A percentile compares a stretch with the other conserved stretches of the same genome.
phyloP scores from a whole-genome alignment of 2,888 invertebrate genomes.

The Craniophora ligustri region DNA sequence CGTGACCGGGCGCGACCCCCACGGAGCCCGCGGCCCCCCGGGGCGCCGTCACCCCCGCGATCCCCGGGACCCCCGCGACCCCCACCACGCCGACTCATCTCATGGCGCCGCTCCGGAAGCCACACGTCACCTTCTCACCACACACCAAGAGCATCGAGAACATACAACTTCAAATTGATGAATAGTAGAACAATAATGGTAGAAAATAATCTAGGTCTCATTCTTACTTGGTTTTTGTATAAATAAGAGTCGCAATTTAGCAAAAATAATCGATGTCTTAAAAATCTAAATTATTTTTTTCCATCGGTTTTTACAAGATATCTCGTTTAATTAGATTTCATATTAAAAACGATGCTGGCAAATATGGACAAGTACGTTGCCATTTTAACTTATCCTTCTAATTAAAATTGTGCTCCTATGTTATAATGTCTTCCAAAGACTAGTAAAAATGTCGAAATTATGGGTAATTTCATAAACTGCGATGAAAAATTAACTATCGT shows the following conservation, averaged over 20 bases:
- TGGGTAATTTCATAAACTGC: constrained; percentile 16
- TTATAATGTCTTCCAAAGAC: not conserved
- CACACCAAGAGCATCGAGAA: constrained; percentile 61
- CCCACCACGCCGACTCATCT: no score
- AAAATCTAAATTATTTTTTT: no score
- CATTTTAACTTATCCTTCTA: not conserved
- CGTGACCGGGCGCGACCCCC: constrained; percentile 64
- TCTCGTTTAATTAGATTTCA: not conserved
- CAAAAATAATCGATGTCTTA: no score
- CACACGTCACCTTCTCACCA: constrained; percentile 62
- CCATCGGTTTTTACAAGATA: not conserved
- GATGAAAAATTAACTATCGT: constrained; percentile 1
- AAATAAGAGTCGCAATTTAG: not conserved
- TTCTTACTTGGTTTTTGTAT: not conserved
- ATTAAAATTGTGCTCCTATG: not conserved
- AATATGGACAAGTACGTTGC: not conserved
- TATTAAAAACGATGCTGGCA: no score
- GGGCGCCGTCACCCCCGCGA: constrained; percentile 77
- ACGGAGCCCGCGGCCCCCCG: constrained; percentile 50
- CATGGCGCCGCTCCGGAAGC: constrained; percentile 34
- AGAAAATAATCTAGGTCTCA: constrained; percentile 9
- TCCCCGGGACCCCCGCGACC: constrained; percentile 49
- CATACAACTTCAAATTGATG: constrained; percentile 48
- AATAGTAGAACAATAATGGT: constrained; percentile 37
- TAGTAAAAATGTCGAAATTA: constrained; percentile 4